Evolutionary conservation across 1,140 invertebrate species (phyloP), one percentile per base, ranked within the genome.

Genomic region (Paralvinella palmiformis): DNA sequence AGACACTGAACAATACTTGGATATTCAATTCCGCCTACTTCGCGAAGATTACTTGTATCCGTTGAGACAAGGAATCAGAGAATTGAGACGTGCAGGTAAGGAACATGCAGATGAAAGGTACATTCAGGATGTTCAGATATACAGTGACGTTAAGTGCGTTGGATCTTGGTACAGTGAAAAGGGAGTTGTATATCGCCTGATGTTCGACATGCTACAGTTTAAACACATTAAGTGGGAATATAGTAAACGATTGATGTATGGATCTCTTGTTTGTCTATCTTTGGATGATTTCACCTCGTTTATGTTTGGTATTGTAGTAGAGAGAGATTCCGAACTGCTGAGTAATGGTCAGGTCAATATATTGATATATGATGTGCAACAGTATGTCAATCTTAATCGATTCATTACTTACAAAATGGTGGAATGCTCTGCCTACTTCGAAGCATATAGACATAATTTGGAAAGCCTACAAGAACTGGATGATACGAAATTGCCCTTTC

Each of bases 11-110:
- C 84, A 89, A 67, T 91, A 92, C 71, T 74, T 92, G 5, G 87
- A 89, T 69, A 82, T 86, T 1, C 89, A 91, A 65, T 89, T 89
- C 71, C 77, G 87, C 20, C 75, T 90, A 10, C 73, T 91, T 27
- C 73, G 87, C 3, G 88, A 91, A 79, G 89, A 91, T 65, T 75
- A 76, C 53, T 48, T 77, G 13, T 29, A 36, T 7, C 71, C 78
- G 41, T 32, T 81, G 17, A 60, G 77, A 64, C 58, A 70, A 10
- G 77, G 80, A 20, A 67, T 81, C 36, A 44, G 29, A 31, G 55
- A 57, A 13, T 57, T 31, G 24, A 36, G 1, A 13, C 36, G 73
- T 27, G 79, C 70, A 33, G 41, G 31, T 6, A 48, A 71, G 5
- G 31, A 15, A 22, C 53, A 52, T n/a, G 37, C 29, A 22, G 7